Evolutionary conservation across 2,113 vertebrate genomes (phyloP).

Genomic region (Oostethus manadensis): DNA sequence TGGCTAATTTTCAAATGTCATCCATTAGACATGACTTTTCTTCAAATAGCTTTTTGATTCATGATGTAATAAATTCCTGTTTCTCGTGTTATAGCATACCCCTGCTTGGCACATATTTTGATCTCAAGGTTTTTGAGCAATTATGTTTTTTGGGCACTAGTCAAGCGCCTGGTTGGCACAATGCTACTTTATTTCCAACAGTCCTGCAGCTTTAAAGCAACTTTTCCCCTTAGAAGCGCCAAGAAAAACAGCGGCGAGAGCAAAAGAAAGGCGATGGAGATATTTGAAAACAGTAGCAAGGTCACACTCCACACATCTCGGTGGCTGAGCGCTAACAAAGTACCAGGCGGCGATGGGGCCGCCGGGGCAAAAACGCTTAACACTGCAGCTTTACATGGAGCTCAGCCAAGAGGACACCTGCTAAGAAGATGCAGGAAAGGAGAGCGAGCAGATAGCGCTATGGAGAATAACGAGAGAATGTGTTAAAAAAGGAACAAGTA

Average conservation of each 20-base stretch:
- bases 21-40: too few relatives aligned
- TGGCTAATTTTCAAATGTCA: too few relatives aligned
- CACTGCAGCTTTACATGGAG: conserved; percentile 52
- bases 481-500: conserved; percentile 36
- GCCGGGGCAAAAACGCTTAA: conserved; percentile 57
- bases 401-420: conserved; percentile 65
- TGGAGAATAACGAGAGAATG: conserved; percentile 21
- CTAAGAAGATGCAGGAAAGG: conserved; percentile 56
- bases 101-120: too few relatives aligned
- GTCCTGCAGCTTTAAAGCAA: too few relatives aligned
- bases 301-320: neutral
- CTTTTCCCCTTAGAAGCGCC: neutral
- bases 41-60: too few relatives aligned
- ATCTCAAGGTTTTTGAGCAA: neutral
- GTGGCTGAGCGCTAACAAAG: conserved; percentile 50
- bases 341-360: conserved; percentile 56
- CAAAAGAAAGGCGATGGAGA: neutral
- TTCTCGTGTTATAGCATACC: too few relatives aligned
- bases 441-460: conserved; percentile 9
- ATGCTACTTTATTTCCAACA: neutral
- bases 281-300: neutral
- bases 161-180: neutral
- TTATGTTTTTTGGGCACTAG: neutral
- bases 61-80: too few relatives aligned
- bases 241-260: neutral